Evolutionary conservation across 1,140 invertebrate species (phyloP), one percentile per base, ranked within the genome.

Genomic region (Cotesia chilonis): DNA sequence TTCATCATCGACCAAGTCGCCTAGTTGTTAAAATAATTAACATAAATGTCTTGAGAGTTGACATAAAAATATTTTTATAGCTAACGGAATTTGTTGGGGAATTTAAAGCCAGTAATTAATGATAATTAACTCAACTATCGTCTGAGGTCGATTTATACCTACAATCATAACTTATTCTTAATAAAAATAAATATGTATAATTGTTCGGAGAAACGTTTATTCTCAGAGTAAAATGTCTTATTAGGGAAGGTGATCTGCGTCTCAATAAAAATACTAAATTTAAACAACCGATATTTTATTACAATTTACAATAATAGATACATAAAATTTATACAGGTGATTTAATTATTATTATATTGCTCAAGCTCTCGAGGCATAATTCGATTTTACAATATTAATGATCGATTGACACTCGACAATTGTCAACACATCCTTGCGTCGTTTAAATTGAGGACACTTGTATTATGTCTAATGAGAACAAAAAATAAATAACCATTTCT

Each of bases 341-440:
- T 28, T 28, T 28, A 28, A 28, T 28, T 1, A 28, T 41, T 9
- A 41, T 41, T 9, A 41, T 9, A 41, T 41, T 41, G 38, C 38
- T 41, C 9, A 41, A 41, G 71, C 72, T 72, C 77, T 76, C 76
- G 75, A 83, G 82, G 76, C 12, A 80, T 83, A 80, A 83, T 84
- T 83, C 82, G 81, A 78, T 57, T 75, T 75, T 60, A 10, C 78
- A 80, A 83, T 85, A 78, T 80, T 85, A 83, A 83, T 82, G 80
- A 75, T 64, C 75, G 77, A 81, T 84, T 83, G 80, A 83, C 78
- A 76, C 66, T 72, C 69, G 74, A 10, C 7, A 55, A 55, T 55
- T 55, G 52, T 55, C 14, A 7, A 41, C 5, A 9, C 38, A 7
- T 55, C 55, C 55, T 14, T 68, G 65, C 75, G 72, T 73, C 76